These are phyloP conservation scores for Manduca sexta DNA, from an alignment of 1,140 invertebrate species.

Conservation along the genomic window DNA sequence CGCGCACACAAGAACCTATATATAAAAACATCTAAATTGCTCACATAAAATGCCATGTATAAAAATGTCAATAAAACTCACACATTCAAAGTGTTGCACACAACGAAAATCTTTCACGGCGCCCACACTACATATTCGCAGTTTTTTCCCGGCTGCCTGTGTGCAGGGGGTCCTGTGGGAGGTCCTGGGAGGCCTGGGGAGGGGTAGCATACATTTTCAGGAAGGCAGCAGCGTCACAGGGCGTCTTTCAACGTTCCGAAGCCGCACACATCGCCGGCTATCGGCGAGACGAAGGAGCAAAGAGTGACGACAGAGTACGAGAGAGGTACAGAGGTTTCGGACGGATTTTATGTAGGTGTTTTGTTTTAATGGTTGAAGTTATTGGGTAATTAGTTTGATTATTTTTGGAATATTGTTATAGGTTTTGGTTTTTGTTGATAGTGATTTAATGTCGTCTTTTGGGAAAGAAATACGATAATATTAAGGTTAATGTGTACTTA, in stretches of 20 bases:
- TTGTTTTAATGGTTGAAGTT: too few relatives aligned
- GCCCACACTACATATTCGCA: constrained; percentile 34
- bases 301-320: constrained; percentile 42
- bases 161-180: constrained; percentile 30
- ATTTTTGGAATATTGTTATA: too few relatives aligned
- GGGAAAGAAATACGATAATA: too few relatives aligned
- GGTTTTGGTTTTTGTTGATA: too few relatives aligned
- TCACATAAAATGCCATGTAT: constrained; percentile 55
- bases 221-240: constrained; percentile 59
- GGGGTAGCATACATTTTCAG: constrained; percentile 57
- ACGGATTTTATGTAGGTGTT: too few relatives aligned
- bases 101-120: constrained; percentile 49
- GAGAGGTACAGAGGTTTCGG: too few relatives aligned
- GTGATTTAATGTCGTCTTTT: too few relatives aligned
- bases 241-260: constrained; percentile 66
- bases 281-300: constrained; percentile 68
- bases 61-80: constrained; percentile 67
- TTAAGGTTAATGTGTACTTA: too few relatives aligned
- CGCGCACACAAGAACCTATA: constrained; percentile 15
- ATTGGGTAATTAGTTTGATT: too few relatives aligned
- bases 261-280: constrained; percentile 63
- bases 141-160: constrained; percentile 46
- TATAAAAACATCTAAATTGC: constrained; percentile 36
- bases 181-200: too few relatives aligned
- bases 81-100: constrained; percentile 17